Base-by-base conservation (phyloP, 2,797 vertebrate genomes). In the Eulemur rubriventer region DNA sequence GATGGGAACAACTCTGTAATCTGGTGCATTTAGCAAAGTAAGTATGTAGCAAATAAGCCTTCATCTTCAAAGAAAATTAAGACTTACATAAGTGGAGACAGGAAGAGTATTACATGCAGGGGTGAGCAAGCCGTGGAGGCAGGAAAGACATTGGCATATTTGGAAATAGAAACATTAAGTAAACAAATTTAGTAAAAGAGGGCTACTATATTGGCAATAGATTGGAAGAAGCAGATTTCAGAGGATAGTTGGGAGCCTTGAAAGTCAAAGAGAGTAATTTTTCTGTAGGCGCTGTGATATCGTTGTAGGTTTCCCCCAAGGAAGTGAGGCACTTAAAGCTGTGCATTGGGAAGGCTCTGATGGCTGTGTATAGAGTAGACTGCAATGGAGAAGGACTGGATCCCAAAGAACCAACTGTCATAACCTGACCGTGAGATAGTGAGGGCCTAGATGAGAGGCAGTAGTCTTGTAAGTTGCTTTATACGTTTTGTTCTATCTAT, bases 31-130 rank as follows among this genome's bases (percentile, higher is more conserved):
- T 79, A 84, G 52, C 63, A 95, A 95, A 92, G 46, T 50, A 85
- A 63, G 63, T 83, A 55, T 63, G 18, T 84, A 80, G 52, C 16
- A 95, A 83, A 65, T 63, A n/a, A 75, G 35, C 1, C 11, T 88
- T 89, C 12, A 35, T 73, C 28, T 81, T 94, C 61, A 86, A 82
- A 83, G 67, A 61, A 91, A 75, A 89, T 11, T 73, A 24, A 94
- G n/a, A 87, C 7, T 55, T 76, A 35, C 73, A 26, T 70, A 48
- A 63, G 43, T 35, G 20, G 52, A 96, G 61, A 28, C 48, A 73
- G 10, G 12, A 50, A 91, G 41, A 52, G 5, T 61, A 24, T 69
- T 69, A 81, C 24, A 28, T n/a, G 52, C 4, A 65, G 28, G 63
- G 35, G 6, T 81, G 18, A 94, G 50, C n/a, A 65, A 73, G 48